Evolutionary conservation across 2,113 vertebrate species (phyloP).

Genomic region (Litocranius walleri): DNA sequence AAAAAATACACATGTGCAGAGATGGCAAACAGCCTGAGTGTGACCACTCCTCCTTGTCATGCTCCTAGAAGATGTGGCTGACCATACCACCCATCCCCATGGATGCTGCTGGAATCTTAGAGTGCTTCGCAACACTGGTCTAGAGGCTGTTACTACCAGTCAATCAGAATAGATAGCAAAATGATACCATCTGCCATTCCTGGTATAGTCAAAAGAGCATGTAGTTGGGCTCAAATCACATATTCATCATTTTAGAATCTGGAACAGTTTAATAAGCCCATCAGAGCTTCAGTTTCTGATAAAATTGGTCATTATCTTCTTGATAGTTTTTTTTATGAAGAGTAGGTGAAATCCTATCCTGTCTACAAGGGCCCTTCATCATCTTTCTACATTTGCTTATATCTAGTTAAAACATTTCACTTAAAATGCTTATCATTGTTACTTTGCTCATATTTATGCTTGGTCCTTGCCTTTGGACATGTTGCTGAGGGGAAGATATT

Average conservation of each 20-base stretch:
- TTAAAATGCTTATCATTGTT: background rate
- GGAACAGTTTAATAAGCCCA: background rate
- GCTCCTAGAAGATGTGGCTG: background rate
- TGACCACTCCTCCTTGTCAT: background rate
- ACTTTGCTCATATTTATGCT: background rate
- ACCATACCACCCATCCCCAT: rapidly evolving
- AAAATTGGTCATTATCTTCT: background rate
- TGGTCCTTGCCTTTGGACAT: background rate
- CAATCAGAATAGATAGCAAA: background rate
- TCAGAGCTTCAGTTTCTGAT: background rate
- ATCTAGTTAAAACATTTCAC: background rate
- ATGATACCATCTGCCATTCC: background rate
- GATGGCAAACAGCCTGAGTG: background rate
- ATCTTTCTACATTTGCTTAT: background rate
- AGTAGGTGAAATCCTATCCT: background rate
- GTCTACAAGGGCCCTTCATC: background rate
- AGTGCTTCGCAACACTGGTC: background rate
- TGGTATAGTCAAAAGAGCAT: background rate
- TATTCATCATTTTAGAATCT: background rate
- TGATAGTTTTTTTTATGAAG: background rate
- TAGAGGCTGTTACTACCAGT: background rate
- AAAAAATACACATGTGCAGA: background rate
- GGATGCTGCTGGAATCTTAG: background rate
- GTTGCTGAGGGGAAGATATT: background rate
- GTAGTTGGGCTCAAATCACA: background rate